Conservation (phyloP, 2,113 vertebrate genomes). For the Rhagologus leucostigma region DNA sequence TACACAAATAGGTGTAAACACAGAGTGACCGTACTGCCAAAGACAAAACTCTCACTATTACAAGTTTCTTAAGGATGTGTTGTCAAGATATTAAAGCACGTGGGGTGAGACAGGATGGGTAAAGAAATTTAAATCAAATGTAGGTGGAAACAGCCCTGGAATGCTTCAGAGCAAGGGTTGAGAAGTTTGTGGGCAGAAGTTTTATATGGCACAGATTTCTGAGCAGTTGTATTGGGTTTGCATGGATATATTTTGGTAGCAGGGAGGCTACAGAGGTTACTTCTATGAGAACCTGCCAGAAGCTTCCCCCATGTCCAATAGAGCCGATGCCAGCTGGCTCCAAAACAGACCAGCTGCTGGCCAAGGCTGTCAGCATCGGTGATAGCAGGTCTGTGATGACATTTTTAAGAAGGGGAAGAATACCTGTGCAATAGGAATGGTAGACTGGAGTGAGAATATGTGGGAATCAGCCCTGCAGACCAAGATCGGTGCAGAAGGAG, state of each 20-base stretch:
- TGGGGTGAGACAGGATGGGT: neutral
- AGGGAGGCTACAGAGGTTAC: neutral
- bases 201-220: neutral
- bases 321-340: neutral
- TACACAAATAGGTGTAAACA: neutral
- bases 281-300: neutral
- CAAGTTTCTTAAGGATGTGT: neutral
- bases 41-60: neutral
- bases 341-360: neutral
- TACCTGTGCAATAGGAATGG: neutral
- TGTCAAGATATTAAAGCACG: neutral
- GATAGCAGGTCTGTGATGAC: neutral
- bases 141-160: neutral
- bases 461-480: neutral
- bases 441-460: neutral
- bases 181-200: neutral
- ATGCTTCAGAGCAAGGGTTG: neutral
- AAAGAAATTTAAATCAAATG: neutral
- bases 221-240: neutral
- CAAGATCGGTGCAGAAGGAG: neutral
- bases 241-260: neutral
- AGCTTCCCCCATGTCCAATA: neutral
- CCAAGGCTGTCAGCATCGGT: fast-evolving
- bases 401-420: neutral
- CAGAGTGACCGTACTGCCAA: neutral